Conservation (phyloP, 2,113 vertebrate genomes). For the Heterotis niloticus region DNA sequence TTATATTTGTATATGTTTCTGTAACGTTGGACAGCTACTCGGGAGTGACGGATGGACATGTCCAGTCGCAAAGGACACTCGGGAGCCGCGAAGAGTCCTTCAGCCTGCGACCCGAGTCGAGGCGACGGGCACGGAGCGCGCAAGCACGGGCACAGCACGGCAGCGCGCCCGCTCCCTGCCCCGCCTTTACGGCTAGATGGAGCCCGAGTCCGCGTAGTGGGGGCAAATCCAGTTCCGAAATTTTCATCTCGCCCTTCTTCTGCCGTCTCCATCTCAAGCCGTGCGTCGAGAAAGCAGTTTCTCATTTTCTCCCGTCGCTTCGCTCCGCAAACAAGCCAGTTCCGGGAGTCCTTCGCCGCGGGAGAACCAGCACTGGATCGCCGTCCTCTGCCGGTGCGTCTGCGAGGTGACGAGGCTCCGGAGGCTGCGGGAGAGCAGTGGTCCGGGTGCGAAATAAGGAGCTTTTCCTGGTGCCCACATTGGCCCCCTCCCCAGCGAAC, state of each 20-base stretch:
- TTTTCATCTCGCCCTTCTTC: constrained; percentile 51
- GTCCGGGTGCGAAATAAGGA: constrained; percentile 57
- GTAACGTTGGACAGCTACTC: no score
- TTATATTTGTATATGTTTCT: no score
- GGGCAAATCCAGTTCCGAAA: constrained; percentile 55
- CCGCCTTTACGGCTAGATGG: constrained; percentile 50
- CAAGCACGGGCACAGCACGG: no score
- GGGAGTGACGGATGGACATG: no score
- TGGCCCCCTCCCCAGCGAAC: constrained; percentile 23
- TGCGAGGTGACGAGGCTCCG: constrained; percentile 40
- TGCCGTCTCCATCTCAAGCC: constrained; percentile 20
- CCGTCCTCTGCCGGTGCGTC: constrained; percentile 31
- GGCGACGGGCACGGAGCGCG: no score
- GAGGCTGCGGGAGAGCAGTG: constrained; percentile 35
- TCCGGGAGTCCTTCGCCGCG: constrained; percentile 26
- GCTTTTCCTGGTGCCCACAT: constrained; percentile 37
- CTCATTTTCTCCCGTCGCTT: constrained; percentile 55
- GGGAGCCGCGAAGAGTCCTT: no score
- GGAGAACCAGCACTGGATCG: constrained; percentile 13
- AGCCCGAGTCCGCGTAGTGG: constrained; percentile 57
- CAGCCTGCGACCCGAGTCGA: no score
- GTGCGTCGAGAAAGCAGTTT: constrained; percentile 56
- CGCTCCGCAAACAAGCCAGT: constrained; percentile 41
- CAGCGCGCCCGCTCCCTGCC: background rate
- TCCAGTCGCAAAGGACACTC: no score